Evolutionary conservation across 64 coral and sea anemone genomes (phyloP).

Genomic region (Montipora capricornis): DNA sequence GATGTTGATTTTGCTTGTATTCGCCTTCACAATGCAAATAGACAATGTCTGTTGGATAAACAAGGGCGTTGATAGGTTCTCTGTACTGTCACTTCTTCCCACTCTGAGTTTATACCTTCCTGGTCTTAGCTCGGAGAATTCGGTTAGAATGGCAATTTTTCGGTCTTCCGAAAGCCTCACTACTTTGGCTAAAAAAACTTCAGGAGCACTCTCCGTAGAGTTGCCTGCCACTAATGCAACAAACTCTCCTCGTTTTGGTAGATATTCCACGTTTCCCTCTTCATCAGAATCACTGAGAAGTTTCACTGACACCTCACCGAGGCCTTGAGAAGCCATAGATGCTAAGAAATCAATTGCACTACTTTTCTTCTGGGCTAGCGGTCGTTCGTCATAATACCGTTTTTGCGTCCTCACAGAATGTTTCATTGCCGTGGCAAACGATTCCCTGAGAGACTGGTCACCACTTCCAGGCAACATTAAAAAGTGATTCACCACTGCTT

Average conservation of each 20-base stretch:
- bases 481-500: no score
- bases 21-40: not conserved
- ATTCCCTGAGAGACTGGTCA: not conserved
- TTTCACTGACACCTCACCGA: no score
- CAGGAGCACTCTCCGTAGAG: not conserved
- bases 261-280: no score
- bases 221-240: not conserved
- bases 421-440: not conserved
- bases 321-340: no score
- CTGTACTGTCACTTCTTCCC: constrained; percentile 26
- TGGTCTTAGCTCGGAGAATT: not conserved
- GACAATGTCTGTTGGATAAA: not conserved
- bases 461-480: no score
- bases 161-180: not conserved
- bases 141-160: not conserved
- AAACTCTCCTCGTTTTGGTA: no score
- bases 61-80: not conserved
- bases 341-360: no score
- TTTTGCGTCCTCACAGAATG: no score
- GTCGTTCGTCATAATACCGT: not conserved
- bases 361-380: no score
- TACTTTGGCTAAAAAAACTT: constrained; percentile 16
- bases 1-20: not conserved
- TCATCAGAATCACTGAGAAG: no score
- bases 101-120: not conserved